Evolutionary conservation across 2,888 invertebrate genomes (phyloP).

Genomic region (Reticulitermes lucifugus): DNA sequence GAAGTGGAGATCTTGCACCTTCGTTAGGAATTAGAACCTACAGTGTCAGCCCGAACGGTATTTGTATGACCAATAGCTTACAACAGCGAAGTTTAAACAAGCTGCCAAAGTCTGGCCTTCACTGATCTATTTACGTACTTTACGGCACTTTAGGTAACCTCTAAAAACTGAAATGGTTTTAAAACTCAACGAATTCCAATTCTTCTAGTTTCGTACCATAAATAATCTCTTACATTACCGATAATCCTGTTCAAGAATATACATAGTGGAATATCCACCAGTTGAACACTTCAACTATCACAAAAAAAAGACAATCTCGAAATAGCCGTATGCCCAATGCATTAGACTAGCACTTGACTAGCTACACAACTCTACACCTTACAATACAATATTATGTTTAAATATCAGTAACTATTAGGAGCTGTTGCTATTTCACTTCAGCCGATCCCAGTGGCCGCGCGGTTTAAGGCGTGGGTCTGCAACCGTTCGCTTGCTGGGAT

Average conservation of each 20-base stretch:
- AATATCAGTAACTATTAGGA: no score
- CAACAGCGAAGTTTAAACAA: neutral
- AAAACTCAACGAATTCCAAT: neutral
- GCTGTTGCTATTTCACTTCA: no score
- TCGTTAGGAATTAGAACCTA: neutral
- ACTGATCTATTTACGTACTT: neutral
- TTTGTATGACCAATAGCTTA: neutral
- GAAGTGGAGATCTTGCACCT: neutral
- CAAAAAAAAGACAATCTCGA: no score
- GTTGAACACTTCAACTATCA: no score
- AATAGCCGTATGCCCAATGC: no score
- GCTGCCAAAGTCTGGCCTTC: neutral
- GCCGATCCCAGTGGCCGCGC: no score
- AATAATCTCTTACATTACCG: neutral
- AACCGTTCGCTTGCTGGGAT: no score
- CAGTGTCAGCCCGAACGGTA: neutral
- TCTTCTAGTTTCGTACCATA: neutral
- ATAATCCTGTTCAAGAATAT: neutral
- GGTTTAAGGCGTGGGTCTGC: no score
- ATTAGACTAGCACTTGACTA: no score
- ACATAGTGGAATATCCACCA: neutral
- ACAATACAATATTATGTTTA: no score
- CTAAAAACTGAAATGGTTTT: neutral
- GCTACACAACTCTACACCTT: no score
- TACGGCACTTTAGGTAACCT: neutral